Evolutionary conservation across 2,797 vertebrate genomes (phyloP), one percentile per base, ranked within the genome.

Genomic region (Channa striata): DNA sequence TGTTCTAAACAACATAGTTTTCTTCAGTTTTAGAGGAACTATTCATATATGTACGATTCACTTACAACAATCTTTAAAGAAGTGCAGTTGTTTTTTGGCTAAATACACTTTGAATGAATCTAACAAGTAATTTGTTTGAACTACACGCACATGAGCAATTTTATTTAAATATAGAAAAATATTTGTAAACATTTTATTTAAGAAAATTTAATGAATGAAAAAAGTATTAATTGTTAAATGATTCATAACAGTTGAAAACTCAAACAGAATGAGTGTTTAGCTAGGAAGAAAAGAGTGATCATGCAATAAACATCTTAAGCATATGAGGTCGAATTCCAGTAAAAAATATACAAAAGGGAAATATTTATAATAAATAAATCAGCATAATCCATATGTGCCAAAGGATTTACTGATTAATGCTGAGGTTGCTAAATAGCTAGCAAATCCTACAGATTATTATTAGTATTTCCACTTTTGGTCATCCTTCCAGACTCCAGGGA

Each of bases 341-440:
- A 58, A 39, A 11, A 52, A 59, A 48, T 60, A 53, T 23, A 36
- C 12, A 64, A 34, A 53, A 20, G 3, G 20, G 2, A 64, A 59
- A 58, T 49, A 60, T 43, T 53, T 11, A 47, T 25, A 54, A 30
- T 3, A 60, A 39, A 44, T 25, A 1, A 7, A 33, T 37, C 17
- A 62, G 66, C 40, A 60, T 4, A 9, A 66, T 39, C 34, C 2
- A 13, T 6, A 16, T 62, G 23, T 42, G 21, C 23, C 30, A 4
- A 30, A 0, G 7, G 19, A 43, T 44, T 2, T 5, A 8, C 36
- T 23, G 17, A 37, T 66, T 47, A 60, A 7, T 30, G n/a, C n/a
- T n/a, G 25, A 30, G 25, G 25, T 30, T 30, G 25, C 4, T 4
- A 4, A 4, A 30, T 30, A 30, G 25, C 25, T 30, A 30, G 25